A percentile compares a stretch with the other conserved stretches of the same genome.
phyloP scores from a whole-genome alignment of 2,113 vertebrate genomes.

The Lamprologus speciosus region DNA sequence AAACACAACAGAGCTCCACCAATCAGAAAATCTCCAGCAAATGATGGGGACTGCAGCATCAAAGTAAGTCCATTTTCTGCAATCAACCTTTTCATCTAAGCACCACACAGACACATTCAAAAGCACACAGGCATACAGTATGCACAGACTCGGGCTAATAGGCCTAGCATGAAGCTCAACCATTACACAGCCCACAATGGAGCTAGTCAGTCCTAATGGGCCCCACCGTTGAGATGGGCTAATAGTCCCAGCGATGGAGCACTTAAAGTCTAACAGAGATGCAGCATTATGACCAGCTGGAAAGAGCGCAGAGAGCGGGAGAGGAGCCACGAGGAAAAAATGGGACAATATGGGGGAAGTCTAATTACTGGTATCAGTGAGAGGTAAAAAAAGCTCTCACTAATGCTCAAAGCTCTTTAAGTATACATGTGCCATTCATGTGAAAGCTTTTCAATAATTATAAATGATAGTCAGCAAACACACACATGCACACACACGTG shows the following conservation, averaged over 20 bases:
- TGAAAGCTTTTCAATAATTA: not conserved
- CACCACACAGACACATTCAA: not conserved
- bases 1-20: not conserved
- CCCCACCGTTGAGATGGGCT: conserved; percentile 21
- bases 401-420: not conserved
- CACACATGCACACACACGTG: not conserved
- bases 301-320: not conserved
- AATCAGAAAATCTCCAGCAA: conserved; percentile 43
- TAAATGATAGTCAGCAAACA: not conserved
- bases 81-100: conserved; percentile 56
- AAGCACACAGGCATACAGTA: not conserved
- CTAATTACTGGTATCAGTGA: conserved; percentile 16
- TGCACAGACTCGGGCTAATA: conserved; percentile 27
- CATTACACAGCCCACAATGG: conserved; percentile 40
- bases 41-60: conserved; percentile 32
- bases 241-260: conserved; percentile 27
- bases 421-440: not conserved
- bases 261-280: conserved; percentile 37
- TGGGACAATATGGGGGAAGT: not conserved
- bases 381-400: not conserved
- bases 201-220: conserved; percentile 44
- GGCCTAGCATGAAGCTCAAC: conserved; percentile 25
- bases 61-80: conserved; percentile 45
- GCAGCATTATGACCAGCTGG: conserved; percentile 29
- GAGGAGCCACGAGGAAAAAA: not conserved